Evolutionary conservation across 2,888 invertebrate genomes (phyloP).

Genomic region (Dioctria linearis): DNA sequence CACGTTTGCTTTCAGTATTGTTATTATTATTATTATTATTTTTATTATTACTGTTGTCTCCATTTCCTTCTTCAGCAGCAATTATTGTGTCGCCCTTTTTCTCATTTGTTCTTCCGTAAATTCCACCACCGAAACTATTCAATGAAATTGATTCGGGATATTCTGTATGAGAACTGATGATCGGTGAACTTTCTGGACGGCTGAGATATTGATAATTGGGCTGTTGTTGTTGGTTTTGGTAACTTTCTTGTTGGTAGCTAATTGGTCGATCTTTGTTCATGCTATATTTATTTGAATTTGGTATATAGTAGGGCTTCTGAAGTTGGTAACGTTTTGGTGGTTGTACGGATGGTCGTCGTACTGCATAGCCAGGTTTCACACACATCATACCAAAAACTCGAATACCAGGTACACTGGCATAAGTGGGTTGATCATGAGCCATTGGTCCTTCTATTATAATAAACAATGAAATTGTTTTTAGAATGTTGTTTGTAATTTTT

Average conservation of each 20-base stretch:
- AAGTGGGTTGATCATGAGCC: conserved; percentile 94
- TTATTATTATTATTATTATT: too few species aligned
- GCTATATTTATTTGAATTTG: conserved; percentile 60
- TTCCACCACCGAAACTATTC: conserved; percentile 66
- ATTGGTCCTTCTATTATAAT: conserved; percentile 86
- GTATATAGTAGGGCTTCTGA: conserved; percentile 69
- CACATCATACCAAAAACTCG: conserved; percentile 97
- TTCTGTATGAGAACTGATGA: conserved; percentile 60
- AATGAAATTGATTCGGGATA: conserved; percentile 67
- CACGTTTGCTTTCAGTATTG: conserved; percentile 53
- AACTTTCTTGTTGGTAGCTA: conserved; percentile 61
- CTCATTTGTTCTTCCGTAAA: conserved; percentile 69
- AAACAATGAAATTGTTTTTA: not conserved
- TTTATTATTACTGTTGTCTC: conserved; percentile 54
- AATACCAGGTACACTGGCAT: conserved; percentile 94
- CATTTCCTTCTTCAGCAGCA: conserved; percentile 61
- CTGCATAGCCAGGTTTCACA: conserved; percentile 74
- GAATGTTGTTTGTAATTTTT: not conserved
- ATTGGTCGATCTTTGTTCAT: conserved; percentile 44
- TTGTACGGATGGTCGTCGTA: conserved; percentile 68
- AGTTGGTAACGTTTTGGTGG: conserved; percentile 69
- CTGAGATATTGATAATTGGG: conserved; percentile 69
- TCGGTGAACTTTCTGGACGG: conserved; percentile 67
- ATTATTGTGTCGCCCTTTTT: conserved; percentile 68
- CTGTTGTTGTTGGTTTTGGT: conserved; percentile 64